phyloP scores from a whole-genome alignment of 2,888 invertebrate species.

The Aproaerema taeniolella region DNA sequence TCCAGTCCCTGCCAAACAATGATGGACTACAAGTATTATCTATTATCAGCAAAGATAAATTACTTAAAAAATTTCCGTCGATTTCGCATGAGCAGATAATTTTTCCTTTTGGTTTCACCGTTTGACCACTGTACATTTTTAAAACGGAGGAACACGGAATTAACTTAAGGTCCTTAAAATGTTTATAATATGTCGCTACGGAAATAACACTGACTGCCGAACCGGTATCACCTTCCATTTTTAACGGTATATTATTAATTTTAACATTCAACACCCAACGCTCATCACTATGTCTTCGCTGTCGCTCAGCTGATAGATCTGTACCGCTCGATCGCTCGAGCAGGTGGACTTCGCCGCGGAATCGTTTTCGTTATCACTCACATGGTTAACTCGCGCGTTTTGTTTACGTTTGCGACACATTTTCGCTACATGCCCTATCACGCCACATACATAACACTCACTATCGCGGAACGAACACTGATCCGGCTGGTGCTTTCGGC shows the following conservation, averaged over 20 bases:
- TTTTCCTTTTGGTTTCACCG: conserved; percentile 10
- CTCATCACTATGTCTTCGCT: conserved; percentile 1
- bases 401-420: conserved; percentile 10
- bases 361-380: neutral
- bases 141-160: conserved; percentile 1
- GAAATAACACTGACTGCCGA: conserved; percentile 15
- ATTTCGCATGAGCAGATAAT: neutral
- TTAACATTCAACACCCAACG: neutral
- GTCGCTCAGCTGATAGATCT: conserved; percentile 8
- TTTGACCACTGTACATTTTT: conserved; percentile 14
- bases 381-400: neutral
- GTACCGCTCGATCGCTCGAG: neutral
- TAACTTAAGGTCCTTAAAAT: neutral
- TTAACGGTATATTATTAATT: conserved; percentile 4
- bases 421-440: conserved; percentile 9
- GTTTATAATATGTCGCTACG: conserved; percentile 6
- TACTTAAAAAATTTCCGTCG: neutral
- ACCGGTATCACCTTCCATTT: conserved; percentile 17
- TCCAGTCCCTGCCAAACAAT: conserved; percentile 10
- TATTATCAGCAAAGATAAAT: conserved; percentile 1
- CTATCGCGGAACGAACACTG: conserved; percentile 8
- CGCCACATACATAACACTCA: conserved; percentile 11
- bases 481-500: neutral
- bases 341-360: conserved; percentile 1
- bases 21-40: conserved; percentile 8